A percentile compares a stretch with the other conserved stretches of the same genome.
phyloP scores from a whole-genome alignment of 2,797 vertebrate genomes.

The Phoeniculus purpureus region DNA sequence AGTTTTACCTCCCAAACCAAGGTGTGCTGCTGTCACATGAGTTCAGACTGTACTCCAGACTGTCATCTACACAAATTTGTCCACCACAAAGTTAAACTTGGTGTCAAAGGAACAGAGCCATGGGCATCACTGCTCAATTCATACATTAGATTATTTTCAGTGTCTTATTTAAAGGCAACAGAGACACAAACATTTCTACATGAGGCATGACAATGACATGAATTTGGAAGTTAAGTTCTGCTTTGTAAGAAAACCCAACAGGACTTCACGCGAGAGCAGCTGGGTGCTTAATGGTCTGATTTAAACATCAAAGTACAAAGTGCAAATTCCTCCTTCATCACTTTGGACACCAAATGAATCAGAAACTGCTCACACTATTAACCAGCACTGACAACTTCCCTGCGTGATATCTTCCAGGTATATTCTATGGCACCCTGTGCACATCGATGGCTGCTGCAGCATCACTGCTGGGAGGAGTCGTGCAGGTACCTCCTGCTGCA shows the following conservation, averaged over 20 bases:
- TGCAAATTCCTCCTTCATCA: background rate
- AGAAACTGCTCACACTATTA: background rate
- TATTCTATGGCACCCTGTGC: slow-evolving; percentile 82
- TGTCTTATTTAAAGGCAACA: background rate
- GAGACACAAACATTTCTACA: background rate
- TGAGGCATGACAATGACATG: background rate
- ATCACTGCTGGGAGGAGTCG: slow-evolving; percentile 82
- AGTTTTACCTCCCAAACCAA: background rate
- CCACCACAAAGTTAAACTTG: background rate
- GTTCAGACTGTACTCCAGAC: background rate
- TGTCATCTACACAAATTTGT: background rate
- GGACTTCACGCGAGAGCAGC: background rate
- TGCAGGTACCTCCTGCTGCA: slow-evolving; percentile 79
- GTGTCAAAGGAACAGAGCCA: background rate
- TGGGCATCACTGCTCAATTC: background rate
- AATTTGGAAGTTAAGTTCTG: background rate
- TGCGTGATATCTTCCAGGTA: slow-evolving; percentile 70
- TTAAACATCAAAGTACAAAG: background rate
- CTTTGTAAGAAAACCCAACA: background rate
- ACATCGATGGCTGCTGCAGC: slow-evolving; percentile 83
- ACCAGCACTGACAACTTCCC: background rate
- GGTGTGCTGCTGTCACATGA: too few relatives aligned
- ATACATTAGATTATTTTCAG: background rate
- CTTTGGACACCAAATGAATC: background rate
- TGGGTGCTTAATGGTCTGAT: background rate